Evolutionary conservation across 2,888 invertebrate genomes (phyloP), one percentile per base, ranked within the genome.

Genomic region (Eustalomyia histrio): DNA sequence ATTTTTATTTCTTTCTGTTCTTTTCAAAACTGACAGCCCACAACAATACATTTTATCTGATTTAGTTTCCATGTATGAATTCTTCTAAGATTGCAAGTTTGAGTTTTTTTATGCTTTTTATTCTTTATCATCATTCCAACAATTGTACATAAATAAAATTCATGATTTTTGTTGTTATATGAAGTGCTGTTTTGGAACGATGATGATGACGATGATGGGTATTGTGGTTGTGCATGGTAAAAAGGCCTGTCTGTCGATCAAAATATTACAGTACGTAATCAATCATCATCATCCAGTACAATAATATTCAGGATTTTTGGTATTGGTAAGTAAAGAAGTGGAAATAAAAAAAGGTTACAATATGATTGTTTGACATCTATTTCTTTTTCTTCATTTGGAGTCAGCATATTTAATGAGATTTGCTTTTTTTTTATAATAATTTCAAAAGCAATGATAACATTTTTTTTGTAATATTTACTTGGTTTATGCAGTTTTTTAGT

Each of bases 251-350:
- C 69, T 76, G 73, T 71, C 80, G 78, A 81, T 81, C 81, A 81
- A 81, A 78, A 69, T 65, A 69, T 29, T 74, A 71, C 57, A n/a
- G 64, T 74, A 74, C 65, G 76, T 78, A 81, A 81, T 81, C 81
- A 81, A 81, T 81, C 81, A 81, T 80, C 80, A 76, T 80, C 81
- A 81, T 78, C 63, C 29, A 29, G 71, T 47, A 71, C 76, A 78
- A 78, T 76, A 58, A 35, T 60, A 55, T 60, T 1, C 60, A 52
- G 47, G 53, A 50, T 57, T n/a, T 50, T 33, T 16, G 9, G 47
- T 61, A 43, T 55, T 6, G 35, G 17, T 52, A 52, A 17, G n/a
- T n/a, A n/a, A n/a, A n/a, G n/a, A 57, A 68, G 63, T 55, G 50
- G 47, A 18, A 58, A 60, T 58, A 57, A 50, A 71, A 81, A 81